Base-by-base conservation (phyloP, 2,888 invertebrate genomes). In the Rhogogaster chlorosoma region DNA sequence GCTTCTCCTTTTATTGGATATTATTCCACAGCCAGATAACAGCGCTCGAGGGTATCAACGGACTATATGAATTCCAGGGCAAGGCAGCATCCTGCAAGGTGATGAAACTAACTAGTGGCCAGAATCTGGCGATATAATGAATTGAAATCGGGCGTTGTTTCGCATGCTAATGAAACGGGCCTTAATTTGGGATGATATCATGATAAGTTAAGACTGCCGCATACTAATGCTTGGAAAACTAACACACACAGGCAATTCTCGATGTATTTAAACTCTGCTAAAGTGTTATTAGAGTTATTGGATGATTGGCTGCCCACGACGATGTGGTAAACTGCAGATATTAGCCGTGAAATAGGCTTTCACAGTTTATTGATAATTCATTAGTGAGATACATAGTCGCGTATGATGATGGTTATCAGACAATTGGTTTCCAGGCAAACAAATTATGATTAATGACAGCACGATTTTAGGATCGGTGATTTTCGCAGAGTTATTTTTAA, bases 361-460 rank as follows among this genome's bases (percentile, higher is more conserved):
- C 0, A 4, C 15, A 45, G 32, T 10, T 45, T 84, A 84, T 84
- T 84, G 84, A 82, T 84, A 82, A 82, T 80, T 84, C 80, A 84
- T 84, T 84, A 82, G 67, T 15, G 53, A 84, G 67, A 78, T n/a
- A n/a, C n/a, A n/a, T 61, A 64, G 22, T n/a, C 3, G 26, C n/a
- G 10, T 15, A 9, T 32, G n/a, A n/a, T 29, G 75, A 77, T 77
- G 75, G 49, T 73, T 80, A 80, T 67, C 82, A 83, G 45, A 38
- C 67, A 67, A 83, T 67, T 83, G 82, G 82, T 83, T 67, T 32
- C 67, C 82, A 83, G 42, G 82, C 38, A 83, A 45, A 83, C 45
- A 67, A 67, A 57, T 78, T 49, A 36, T 78, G 22, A 57, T 36
- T 57, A 78, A 57, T 36, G 32, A 38, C 12, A n/a, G 61, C 5